These are phyloP conservation scores for Callopanchax toddi DNA, from an alignment of 2,113 vertebrate genomes.

Conservation along the genomic window DNA sequence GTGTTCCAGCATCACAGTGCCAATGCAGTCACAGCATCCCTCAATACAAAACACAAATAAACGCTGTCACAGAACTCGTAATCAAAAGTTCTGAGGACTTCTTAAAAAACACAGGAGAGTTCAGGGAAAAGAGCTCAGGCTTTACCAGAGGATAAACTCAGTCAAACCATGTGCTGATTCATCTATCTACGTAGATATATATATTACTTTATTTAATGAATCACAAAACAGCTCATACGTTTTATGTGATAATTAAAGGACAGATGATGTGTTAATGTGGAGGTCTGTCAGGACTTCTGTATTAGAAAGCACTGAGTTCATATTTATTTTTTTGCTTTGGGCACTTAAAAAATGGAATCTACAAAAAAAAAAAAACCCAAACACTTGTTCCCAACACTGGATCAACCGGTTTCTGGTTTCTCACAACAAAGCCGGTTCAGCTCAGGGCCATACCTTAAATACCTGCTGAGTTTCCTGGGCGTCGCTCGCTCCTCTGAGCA, in stretches of 20 bases:
- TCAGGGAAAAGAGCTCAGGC: too few relatives aligned
- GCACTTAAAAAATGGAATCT: constrained; percentile 14
- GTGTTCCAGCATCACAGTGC: too few relatives aligned
- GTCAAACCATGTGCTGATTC: neutral
- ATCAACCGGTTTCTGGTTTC: constrained; percentile 65
- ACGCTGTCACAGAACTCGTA: too few relatives aligned
- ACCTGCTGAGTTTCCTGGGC: constrained; percentile 13
- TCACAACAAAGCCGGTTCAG: neutral
- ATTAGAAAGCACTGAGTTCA: constrained; percentile 33
- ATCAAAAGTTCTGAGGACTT: too few relatives aligned
- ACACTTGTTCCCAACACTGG: constrained; percentile 29
- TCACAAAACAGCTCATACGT: too few relatives aligned
- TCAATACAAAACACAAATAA: too few relatives aligned
- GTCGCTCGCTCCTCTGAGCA: neutral
- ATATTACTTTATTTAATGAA: too few relatives aligned
- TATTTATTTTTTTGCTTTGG: constrained; percentile 32
- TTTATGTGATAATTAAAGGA: too few relatives aligned
- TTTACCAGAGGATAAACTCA: neutral
- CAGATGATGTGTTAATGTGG: neutral
- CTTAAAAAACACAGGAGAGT: too few relatives aligned
- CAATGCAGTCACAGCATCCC: too few relatives aligned
- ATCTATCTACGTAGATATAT: too few relatives aligned
- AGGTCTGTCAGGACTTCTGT: neutral
- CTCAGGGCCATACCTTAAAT: constrained; percentile 43
- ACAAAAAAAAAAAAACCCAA: neutral